Base-by-base conservation (phyloP, 2,888 invertebrate genomes). In the Pristionchus exspectatus region DNA sequence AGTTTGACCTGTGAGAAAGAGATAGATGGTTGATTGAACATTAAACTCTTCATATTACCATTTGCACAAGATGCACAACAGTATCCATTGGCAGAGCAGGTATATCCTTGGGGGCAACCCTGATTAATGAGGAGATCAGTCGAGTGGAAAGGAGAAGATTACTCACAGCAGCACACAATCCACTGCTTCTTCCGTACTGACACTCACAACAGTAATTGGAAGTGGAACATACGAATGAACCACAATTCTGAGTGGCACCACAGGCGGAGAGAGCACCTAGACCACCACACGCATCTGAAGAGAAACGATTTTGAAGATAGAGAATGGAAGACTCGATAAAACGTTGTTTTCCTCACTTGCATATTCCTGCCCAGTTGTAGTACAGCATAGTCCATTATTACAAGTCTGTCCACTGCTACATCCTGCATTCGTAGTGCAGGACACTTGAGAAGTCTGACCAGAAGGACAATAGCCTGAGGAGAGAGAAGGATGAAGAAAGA, bases 161-260 rank as follows among this genome's bases (percentile, higher is more conserved):
- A 54, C 81, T 87, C 30, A 92, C 93, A 89, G 90, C 91, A 16
- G 91, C 30, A 81, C 94, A 94, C 14, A 91, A 74, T n/a, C 94
- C 93, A 24, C 91, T 89, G 3, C 93, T 91, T 72, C 93, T 91
- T 56, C 94, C 94, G 84, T 90, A 93, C 38, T 88, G 92, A 72
- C 94, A 94, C 85, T 94, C 94, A 59, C 94, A 94, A 86, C 94
- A 94, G 89, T 94, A 94, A 56, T 93, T 93, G 30, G 94, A 93
- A 1, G 93, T 89, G 5, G 93, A 93, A 88, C 94, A 94, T 2
- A 90, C 66, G 90, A 93, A 92, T 14, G 59, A 54, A 27, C 92
- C 91, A 72, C 91, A 91, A n/a, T 89, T 89, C 27, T 83, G 72
- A 50, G 90, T 81, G 27, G 81, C 69, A n/a, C 89, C 89, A 66